Evolutionary conservation across 2,888 invertebrate species (phyloP).

Genomic region (Abrostola tripartita): DNA sequence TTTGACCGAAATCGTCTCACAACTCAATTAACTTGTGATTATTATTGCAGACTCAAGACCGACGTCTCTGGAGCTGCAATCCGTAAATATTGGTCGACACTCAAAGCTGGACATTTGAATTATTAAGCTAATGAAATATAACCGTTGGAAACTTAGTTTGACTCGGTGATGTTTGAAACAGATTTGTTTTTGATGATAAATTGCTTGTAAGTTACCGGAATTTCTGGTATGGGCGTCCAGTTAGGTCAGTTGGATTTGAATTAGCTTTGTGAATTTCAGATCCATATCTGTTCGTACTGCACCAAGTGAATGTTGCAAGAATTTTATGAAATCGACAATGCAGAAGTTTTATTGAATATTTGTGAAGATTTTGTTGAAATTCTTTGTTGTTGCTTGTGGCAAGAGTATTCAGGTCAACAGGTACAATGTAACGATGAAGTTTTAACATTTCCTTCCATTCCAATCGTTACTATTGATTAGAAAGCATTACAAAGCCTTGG

Average conservation of each 20-base stretch:
- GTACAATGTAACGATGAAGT: no score
- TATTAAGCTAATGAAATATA: constrained; percentile 54
- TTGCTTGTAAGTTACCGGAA: constrained; percentile 36
- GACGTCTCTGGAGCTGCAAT: constrained; percentile 46
- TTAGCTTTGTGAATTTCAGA: constrained; percentile 44
- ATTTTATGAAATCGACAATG: neutral
- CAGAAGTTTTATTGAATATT: neutral
- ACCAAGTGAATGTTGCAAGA: neutral
- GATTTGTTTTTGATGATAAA: constrained; percentile 57
- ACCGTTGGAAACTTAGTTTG: constrained; percentile 47
- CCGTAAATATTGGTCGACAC: constrained; percentile 48
- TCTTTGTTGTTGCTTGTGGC: no score
- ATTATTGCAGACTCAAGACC: constrained; percentile 41
- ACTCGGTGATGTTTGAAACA: constrained; percentile 47
- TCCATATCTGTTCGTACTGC: constrained; percentile 7
- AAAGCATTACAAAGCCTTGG: no score
- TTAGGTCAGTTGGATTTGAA: constrained; percentile 25
- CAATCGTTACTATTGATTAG: no score
- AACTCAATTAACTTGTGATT: constrained; percentile 51
- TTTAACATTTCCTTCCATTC: no score
- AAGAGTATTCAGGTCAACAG: no score
- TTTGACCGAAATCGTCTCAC: constrained; percentile 33
- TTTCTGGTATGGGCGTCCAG: constrained; percentile 21
- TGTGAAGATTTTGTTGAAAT: neutral
- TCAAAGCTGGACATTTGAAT: constrained; percentile 51